These are phyloP conservation scores for Pachyuromys duprasi DNA, from an alignment of 2,797 vertebrate genomes.

Conservation along the genomic window DNA sequence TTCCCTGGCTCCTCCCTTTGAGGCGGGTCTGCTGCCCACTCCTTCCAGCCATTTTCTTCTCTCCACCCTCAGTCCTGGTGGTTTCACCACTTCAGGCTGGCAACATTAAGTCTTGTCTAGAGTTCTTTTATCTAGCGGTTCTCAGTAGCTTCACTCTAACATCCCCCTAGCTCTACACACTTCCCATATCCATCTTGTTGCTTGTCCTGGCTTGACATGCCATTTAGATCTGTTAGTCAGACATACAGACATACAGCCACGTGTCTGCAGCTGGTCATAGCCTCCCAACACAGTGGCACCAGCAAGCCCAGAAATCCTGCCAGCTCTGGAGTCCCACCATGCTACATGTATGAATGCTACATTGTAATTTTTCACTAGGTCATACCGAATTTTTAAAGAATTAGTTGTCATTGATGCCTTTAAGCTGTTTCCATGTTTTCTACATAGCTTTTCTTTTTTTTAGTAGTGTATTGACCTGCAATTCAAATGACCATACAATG, in stretches of 20 bases:
- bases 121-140: neutral
- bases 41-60: too few relatives aligned
- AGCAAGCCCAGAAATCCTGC: neutral
- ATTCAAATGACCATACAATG: neutral
- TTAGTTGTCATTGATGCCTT: neutral
- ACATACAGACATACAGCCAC: neutral
- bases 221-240: neutral
- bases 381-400: neutral
- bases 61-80: too few relatives aligned
- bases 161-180: neutral
- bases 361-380: neutral
- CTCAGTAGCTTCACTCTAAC: neutral
- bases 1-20: neutral
- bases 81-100: neutral
- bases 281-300: neutral
- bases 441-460: neutral
- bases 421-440: neutral
- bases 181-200: neutral
- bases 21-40: neutral
- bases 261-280: neutral
- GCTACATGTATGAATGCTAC: neutral
- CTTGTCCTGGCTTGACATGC: too few relatives aligned
- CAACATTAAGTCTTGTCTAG: neutral
- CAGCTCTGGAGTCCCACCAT: neutral
- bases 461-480: neutral